Evolutionary conservation across 92 coral and sea anemone genomes (phyloP), one percentile per base, ranked within the genome.

Genomic region (Phymanthus crucifer): DNA sequence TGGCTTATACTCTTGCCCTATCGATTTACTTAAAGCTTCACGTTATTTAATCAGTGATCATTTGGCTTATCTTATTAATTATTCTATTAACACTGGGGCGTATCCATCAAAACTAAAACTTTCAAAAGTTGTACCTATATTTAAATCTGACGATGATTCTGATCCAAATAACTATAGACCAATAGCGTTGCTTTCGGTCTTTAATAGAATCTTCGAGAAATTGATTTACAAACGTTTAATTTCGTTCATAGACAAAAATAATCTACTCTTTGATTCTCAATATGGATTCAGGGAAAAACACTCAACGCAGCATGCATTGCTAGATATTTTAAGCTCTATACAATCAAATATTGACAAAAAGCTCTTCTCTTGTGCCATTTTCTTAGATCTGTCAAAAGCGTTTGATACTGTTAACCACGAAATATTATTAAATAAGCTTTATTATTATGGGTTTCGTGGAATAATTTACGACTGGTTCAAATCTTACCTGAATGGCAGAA

Each of bases 101-200:
- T 88, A 70, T 70, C 89, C 86, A 40, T 48, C 82, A 34, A 88
- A 88, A 84, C 75, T 84, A 13, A 85, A 89, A 69, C 70, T 73
- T 29, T 76, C 81, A 12, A 85, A 84, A 75, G 71, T 88, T 71
- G 34, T 84, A 36, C 88, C 86, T 37, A 46, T 88, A 68, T 75
- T n/a, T 58, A 89, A 84, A 81, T 71, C 23, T 76, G 84, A 75
- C 11, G 87, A 89, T 14, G 81, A 80, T 46, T 54, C 73, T 33
- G 89, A 85, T 40, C 87, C 82, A 33, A 31, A 76, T 32, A 80
- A 89, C 81, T 71, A 89, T 78, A 73, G 87, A 66, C 93, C 93
- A 19, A 89, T 89, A 35, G 82, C 85, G 29, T 87, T 86, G 58
- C 83, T 84, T 40, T 84, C 89, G 43, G 70, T 48, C 45, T 83